phyloP scores from a whole-genome alignment of 2,113 vertebrate species.

The Siniperca chuatsi region DNA sequence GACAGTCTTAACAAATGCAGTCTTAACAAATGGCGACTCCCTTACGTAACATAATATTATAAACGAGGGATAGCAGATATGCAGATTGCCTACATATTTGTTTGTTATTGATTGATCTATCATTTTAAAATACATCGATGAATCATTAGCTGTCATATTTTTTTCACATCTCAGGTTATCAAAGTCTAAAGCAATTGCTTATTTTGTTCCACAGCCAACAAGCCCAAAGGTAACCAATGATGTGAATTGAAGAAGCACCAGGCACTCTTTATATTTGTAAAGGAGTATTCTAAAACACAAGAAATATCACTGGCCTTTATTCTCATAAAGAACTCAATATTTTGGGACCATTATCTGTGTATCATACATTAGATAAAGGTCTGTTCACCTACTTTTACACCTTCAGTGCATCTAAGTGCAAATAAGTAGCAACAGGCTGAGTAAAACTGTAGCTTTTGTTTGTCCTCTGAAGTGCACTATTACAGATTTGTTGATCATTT shows the following conservation, averaged over 20 bases:
- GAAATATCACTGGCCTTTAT: background rate
- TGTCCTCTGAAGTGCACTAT: slow-evolving; percentile 22
- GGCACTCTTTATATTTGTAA: background rate
- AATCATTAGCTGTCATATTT: background rate
- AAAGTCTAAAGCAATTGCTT: background rate
- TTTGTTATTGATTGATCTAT: background rate
- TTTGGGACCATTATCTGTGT: background rate
- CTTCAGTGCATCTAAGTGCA: slow-evolving; percentile 4
- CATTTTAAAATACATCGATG: background rate
- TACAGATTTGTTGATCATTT: slow-evolving; percentile 39
- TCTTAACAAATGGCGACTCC: background rate
- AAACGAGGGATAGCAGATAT: background rate
- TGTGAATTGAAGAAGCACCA: background rate
- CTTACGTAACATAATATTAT: background rate
- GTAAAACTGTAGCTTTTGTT: slow-evolving; percentile 25
- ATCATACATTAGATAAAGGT: background rate
- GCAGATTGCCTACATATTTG: no score
- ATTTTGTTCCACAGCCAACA: background rate
- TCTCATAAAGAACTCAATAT: background rate
- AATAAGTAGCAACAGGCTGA: slow-evolving; percentile 15
- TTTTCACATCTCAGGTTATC: background rate
- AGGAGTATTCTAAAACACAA: background rate
- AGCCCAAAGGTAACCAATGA: background rate
- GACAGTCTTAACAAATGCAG: background rate
- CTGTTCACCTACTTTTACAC: background rate